Evolutionary conservation across 2,797 vertebrate species (phyloP).

Genomic region (Mastacembelus armatus): DNA sequence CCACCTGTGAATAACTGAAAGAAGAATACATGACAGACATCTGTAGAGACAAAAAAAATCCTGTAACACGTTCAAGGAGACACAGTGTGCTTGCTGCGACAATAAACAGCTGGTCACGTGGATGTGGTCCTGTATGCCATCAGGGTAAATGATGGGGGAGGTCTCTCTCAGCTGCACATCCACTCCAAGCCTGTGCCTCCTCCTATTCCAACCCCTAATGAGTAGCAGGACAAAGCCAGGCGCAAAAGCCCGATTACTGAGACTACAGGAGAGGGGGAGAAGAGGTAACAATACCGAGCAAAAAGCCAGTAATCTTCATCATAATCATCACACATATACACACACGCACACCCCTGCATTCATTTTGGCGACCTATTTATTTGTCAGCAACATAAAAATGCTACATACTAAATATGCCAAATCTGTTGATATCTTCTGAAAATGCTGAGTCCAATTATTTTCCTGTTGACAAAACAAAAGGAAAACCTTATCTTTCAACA

Average conservation of each 20-base stretch:
- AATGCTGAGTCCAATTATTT: conserved; percentile 49
- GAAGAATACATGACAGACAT: conserved; percentile 6
- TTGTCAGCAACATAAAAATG: conserved; percentile 3
- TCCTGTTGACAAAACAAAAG: conserved; percentile 13
- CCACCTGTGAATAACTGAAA: not conserved
- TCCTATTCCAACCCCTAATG: conserved; percentile 67
- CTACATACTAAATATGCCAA: not conserved
- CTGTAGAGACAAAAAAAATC: conserved; percentile 19
- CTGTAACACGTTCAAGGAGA: conserved; percentile 45
- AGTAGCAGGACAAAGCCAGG: conserved; percentile 79
- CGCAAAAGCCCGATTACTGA: conserved; percentile 63
- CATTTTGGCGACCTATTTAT: no score
- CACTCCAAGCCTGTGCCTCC: conserved; percentile 59
- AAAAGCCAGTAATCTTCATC: conserved; percentile 41
- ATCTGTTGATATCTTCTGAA: conserved; percentile 30
- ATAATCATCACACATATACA: conserved; percentile 12
- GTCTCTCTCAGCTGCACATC: conserved; percentile 71
- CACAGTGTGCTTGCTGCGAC: conserved; percentile 63
- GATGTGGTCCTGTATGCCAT: conserved; percentile 56
- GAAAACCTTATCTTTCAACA: conserved; percentile 1
- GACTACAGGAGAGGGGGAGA: conserved; percentile 46
- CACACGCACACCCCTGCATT: no score
- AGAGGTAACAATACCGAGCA: conserved; percentile 61
- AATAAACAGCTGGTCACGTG: conserved; percentile 77
- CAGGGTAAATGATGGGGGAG: conserved; percentile 79